Percentiles rank a stretch among this genome's conserved stretches.
phyloP scores from a whole-genome alignment of 1,140 invertebrate species.

The Drosophila kepulauana region DNA sequence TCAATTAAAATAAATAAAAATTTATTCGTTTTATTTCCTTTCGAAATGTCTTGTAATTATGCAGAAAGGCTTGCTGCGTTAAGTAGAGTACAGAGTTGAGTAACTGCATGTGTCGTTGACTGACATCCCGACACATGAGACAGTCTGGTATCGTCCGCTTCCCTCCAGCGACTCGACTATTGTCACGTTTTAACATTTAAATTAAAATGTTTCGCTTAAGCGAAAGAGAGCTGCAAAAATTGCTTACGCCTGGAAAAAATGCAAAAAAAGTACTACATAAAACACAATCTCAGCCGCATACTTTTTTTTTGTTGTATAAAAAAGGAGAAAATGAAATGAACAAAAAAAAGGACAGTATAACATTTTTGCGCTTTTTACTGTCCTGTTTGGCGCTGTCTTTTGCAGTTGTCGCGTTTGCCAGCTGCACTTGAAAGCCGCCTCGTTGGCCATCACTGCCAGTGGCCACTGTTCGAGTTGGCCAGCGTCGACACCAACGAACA shows the following conservation, averaged over 20 bases:
- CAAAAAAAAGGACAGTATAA: conserved; percentile 39
- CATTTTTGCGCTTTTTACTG: conserved; percentile 50
- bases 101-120: conserved; percentile 47
- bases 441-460: conserved; percentile 55
- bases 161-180: conserved; percentile 58
- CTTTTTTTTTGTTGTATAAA: conserved; percentile 62
- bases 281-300: conserved; percentile 68
- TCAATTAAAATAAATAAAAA: neutral
- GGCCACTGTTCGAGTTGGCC: conserved; percentile 36
- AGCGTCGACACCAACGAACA: conserved; percentile 12
- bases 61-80: neutral
- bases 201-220: conserved; percentile 79
- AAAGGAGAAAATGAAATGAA: conserved; percentile 27
- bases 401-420: conserved; percentile 67
- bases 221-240: conserved; percentile 54
- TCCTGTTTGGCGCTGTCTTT: conserved; percentile 71
- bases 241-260: conserved; percentile 53
- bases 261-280: conserved; percentile 19
- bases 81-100: conserved; percentile 35
- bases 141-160: conserved; percentile 52
- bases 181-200: conserved; percentile 82
- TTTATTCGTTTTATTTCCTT: no score
- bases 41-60: neutral
- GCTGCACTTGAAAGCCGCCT: conserved; percentile 76
- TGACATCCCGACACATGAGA: conserved; percentile 57